Conservation (phyloP, 2,888 invertebrate genomes). For the Eurytoma adleriae region DNA sequence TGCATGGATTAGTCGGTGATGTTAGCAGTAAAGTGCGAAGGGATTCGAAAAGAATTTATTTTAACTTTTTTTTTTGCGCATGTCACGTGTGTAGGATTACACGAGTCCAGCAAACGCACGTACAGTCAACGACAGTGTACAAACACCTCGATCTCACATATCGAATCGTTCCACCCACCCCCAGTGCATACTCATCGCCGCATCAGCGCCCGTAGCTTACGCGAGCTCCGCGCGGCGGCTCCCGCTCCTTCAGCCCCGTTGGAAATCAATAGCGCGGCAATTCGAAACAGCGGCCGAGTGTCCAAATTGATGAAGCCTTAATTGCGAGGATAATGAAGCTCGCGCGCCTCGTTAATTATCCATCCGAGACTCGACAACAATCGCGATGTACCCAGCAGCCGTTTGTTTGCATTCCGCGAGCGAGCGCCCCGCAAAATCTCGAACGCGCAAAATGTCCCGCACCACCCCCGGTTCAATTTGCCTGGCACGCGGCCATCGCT, state of each 20-base stretch:
- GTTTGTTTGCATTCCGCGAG: background rate
- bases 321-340: background rate
- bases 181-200: too few species aligned
- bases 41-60: background rate
- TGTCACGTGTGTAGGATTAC: background rate
- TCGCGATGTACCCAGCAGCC: too few species aligned
- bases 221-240: too few species aligned
- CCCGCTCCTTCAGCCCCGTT: too few species aligned
- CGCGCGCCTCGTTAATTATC: background rate
- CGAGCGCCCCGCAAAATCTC: background rate
- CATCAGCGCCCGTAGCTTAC: too few species aligned
- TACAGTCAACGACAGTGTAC: too few species aligned
- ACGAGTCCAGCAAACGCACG: background rate
- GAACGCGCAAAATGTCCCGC: background rate
- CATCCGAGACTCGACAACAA: background rate
- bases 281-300: too few species aligned
- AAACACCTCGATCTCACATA: too few species aligned
- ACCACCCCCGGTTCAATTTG: constrained; percentile 25
- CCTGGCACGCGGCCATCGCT: constrained; percentile 42
- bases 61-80: background rate
- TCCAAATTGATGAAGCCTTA: background rate
- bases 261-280: too few species aligned
- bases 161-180: too few species aligned
- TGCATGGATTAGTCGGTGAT: constrained; percentile 5
- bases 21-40: background rate